Conservation (phyloP, 1,140 invertebrate species). For the Drosophila parabipectinata region DNA sequence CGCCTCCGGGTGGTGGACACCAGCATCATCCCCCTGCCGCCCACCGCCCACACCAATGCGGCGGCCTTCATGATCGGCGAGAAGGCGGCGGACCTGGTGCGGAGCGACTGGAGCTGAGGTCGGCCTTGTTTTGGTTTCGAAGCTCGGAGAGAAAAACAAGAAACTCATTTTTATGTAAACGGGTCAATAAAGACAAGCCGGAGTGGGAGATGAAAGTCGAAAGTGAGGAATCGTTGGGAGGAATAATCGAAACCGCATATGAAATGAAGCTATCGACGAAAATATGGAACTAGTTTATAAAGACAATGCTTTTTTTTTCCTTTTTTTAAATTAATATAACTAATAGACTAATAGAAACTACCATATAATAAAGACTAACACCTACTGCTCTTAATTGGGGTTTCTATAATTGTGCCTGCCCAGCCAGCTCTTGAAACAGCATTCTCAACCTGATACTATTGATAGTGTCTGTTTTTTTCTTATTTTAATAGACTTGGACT, state of each 20-base stretch:
- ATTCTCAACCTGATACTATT: too few species aligned
- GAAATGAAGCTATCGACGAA: neutral
- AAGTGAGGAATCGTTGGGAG: neutral
- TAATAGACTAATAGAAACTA: neutral
- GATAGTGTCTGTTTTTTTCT: too few species aligned
- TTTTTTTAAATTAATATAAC: neutral
- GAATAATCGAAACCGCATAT: neutral
- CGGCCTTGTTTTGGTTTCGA: neutral
- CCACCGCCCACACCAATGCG: slow-evolving; percentile 89
- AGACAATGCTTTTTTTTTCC: neutral
- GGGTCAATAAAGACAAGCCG: slow-evolving; percentile 49
- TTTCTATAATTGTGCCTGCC: too few species aligned
- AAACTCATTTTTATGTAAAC: slow-evolving; percentile 30
- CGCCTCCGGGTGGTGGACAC: slow-evolving; percentile 90
- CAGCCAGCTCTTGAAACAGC: too few species aligned
- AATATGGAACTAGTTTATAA: neutral
- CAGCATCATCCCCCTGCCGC: slow-evolving; percentile 89
- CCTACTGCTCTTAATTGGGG: neutral
- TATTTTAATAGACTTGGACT: too few species aligned
- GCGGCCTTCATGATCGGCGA: slow-evolving; percentile 93
- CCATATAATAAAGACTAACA: neutral
- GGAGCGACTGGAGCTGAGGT: slow-evolving; percentile 85
- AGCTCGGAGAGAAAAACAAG: neutral
- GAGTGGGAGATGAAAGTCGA: slow-evolving; percentile 47
- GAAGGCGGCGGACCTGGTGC: slow-evolving; percentile 93